These are phyloP conservation scores for Amphibalanus amphitrite DNA, from an alignment of 1,140 invertebrate species.

Conservation along the genomic window DNA sequence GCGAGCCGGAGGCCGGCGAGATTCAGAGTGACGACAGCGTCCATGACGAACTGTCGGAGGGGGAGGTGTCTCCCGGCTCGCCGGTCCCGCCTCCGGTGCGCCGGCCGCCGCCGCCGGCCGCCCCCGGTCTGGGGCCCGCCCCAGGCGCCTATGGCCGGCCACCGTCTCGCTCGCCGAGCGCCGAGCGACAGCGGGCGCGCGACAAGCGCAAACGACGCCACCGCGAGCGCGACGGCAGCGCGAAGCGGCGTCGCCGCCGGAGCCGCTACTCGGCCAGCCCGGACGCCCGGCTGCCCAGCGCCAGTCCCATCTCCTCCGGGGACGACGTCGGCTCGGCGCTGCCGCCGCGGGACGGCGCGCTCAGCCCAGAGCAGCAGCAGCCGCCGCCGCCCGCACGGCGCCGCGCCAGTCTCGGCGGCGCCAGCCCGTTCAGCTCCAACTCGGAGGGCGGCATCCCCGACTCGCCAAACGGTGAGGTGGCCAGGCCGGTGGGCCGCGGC, in stretches of 20 bases:
- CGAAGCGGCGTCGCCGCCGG: neutral
- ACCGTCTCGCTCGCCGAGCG: neutral
- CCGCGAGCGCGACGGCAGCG: neutral
- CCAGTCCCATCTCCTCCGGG: neutral
- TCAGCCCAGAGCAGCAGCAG: neutral
- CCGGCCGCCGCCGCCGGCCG: too few relatives aligned
- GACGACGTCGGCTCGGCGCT: neutral
- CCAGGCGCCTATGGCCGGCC: neutral
- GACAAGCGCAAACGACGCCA: neutral
- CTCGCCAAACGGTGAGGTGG: neutral
- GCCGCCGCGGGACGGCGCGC: too few relatives aligned
- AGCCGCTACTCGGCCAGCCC: neutral
- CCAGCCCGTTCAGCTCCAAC: neutral
- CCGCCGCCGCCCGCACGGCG: too few relatives aligned
- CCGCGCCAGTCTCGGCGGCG: neutral
- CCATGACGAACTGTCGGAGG: neutral
- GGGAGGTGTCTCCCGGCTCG: neutral
- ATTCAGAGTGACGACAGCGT: conserved; percentile 40
- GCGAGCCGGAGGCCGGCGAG: conserved; percentile 69
- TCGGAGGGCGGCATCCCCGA: neutral
- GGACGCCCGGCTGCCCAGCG: neutral
- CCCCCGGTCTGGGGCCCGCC: neutral
- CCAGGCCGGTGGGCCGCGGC: too few relatives aligned
- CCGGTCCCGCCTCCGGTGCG: neutral
- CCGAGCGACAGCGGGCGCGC: neutral